Conservation (phyloP, 2,113 vertebrate species). For the Syrrhaptes paradoxus region DNA sequence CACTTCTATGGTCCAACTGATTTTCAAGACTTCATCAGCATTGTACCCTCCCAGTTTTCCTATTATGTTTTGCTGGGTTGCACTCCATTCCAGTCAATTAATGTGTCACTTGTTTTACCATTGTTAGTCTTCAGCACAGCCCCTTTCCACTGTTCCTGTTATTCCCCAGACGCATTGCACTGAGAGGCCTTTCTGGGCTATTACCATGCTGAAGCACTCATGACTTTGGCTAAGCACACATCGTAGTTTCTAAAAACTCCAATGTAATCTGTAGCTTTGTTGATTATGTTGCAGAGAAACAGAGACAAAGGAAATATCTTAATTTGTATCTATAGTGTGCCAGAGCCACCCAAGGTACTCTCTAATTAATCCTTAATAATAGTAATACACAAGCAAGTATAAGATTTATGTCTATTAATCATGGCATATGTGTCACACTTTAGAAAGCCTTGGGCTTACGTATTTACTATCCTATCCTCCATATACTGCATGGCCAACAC, state of each 20-base stretch:
- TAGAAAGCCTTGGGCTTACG: neutral
- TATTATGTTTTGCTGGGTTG: neutral
- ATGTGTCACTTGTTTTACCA: neutral
- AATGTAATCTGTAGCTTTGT: neutral
- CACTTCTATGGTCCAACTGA: neutral
- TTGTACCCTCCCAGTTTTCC: neutral
- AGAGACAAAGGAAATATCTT: neutral
- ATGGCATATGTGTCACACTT: neutral
- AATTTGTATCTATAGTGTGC: neutral
- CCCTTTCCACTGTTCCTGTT: neutral
- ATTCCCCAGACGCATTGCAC: neutral
- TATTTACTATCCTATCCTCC: neutral
- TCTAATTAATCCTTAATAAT: neutral
- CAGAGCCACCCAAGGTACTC: neutral
- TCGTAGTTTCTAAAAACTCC: neutral
- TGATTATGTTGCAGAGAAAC: neutral
- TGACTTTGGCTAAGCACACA: neutral
- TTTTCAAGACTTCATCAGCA: neutral
- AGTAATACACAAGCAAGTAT: neutral
- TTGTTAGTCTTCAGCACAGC: neutral
- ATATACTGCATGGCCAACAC: neutral
- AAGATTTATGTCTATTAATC: neutral
- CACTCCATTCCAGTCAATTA: neutral
- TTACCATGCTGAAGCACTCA: neutral
- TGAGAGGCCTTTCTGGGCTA: neutral